These are phyloP conservation scores for Ranitomeya imitator DNA, from an alignment of 2,113 vertebrate species.

Conservation along the genomic window DNA sequence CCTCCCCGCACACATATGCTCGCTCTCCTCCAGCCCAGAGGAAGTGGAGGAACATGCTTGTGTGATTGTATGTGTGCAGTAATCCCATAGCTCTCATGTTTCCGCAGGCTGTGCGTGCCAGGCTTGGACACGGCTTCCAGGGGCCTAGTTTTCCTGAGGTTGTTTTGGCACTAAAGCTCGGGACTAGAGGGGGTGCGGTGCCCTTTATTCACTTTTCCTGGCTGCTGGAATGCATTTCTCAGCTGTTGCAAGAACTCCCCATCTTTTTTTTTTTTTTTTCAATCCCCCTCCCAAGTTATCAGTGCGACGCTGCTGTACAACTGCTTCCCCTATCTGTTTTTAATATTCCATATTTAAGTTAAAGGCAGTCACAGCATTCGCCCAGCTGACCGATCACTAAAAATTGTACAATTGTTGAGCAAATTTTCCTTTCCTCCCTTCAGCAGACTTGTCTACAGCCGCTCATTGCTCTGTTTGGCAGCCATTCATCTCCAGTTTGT, in stretches of 20 bases:
- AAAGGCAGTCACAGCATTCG: not conserved
- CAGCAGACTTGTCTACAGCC: too few species aligned
- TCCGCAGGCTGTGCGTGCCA: constrained; percentile 53
- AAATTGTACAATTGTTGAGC: too few species aligned
- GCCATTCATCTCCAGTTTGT: not conserved
- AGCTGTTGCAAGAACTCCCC: constrained; percentile 43
- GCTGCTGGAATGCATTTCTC: constrained; percentile 50
- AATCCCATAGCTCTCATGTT: constrained; percentile 57
- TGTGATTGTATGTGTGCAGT: constrained; percentile 55
- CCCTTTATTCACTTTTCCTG: constrained; percentile 55
- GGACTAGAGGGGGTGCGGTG: constrained; percentile 52
- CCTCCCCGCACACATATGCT: not conserved
- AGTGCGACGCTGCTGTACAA: not conserved
- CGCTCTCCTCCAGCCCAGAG: constrained; percentile 20
- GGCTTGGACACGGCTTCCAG: constrained; percentile 49
- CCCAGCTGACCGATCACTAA: too few species aligned
- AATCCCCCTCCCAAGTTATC: not conserved
- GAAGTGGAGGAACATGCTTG: constrained; percentile 50
- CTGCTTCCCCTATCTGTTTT: not conserved
- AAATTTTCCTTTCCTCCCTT: too few species aligned
- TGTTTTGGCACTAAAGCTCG: constrained; percentile 50
- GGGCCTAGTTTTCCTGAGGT: constrained; percentile 52
- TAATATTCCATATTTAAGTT: not conserved
- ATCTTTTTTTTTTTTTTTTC: not conserved
- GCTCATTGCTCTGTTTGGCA: not conserved